A percentile compares a stretch with the other conserved stretches of the same genome.
phyloP scores from a whole-genome alignment of 1,140 invertebrate genomes.

The Zaprionus africanus region DNA sequence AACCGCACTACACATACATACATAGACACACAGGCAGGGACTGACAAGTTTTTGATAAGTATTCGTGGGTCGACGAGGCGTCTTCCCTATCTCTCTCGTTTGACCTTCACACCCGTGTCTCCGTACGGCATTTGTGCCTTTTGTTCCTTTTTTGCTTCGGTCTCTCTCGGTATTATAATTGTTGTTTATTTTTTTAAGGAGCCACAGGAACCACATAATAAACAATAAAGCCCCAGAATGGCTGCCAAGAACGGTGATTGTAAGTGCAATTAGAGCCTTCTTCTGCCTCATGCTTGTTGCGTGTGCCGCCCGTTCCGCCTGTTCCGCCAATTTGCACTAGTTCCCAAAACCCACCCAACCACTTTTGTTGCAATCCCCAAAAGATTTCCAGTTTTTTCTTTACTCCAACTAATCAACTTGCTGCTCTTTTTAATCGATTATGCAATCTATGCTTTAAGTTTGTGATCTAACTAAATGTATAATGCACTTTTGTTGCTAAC shows the following conservation, averaged over 20 bases:
- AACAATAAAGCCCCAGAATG: constrained; percentile 58
- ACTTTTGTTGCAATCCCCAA: background rate
- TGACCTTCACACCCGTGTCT: constrained; percentile 58
- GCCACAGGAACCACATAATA: constrained; percentile 74
- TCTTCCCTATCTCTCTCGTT: constrained; percentile 24
- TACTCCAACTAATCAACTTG: background rate
- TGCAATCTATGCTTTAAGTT: background rate
- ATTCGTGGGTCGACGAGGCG: constrained; percentile 40
- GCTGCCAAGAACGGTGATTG: constrained; percentile 73
- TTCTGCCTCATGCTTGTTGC: constrained; percentile 20
- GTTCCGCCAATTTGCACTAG: background rate
- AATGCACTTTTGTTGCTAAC: background rate
- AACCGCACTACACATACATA: constrained; percentile 27
- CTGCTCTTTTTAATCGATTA: constrained; percentile 1
- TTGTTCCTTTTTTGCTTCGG: constrained; percentile 2
- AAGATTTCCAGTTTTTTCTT: background rate
- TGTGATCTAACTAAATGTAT: constrained; percentile 1
- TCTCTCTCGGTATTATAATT: constrained; percentile 23
- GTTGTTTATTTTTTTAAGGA: constrained; percentile 59
- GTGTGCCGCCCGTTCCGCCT: constrained; percentile 13
- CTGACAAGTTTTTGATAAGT: constrained; percentile 65
- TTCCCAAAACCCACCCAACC: constrained; percentile 2
- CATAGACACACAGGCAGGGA: constrained; percentile 18
- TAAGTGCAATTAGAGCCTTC: constrained; percentile 54
- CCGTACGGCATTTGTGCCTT: constrained; percentile 10